A percentile compares a stretch with the other conserved stretches of the same genome.
Conservation (phyloP, 2,888 invertebrate species). For the Thymelicus lineola region DNA sequence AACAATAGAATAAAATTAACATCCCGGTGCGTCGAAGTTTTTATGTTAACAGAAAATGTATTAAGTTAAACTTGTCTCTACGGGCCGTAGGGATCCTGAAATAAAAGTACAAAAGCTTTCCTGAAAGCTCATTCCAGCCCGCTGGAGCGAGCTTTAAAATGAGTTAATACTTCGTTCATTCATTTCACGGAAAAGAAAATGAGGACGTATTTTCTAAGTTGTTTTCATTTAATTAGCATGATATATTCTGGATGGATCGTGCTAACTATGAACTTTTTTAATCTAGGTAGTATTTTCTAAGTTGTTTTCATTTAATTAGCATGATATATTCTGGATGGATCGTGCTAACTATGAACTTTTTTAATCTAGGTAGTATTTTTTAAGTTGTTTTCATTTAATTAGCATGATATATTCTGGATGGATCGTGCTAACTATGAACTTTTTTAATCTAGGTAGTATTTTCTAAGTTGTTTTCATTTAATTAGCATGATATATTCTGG, state of each 20-base stretch:
- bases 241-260: background rate
- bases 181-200: constrained; percentile 13
- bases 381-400: constrained; percentile 7
- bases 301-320: constrained; percentile 5
- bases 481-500: background rate
- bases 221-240: constrained; percentile 1
- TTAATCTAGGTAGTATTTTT: background rate
- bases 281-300: background rate
- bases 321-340: background rate
- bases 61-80: constrained; percentile 19
- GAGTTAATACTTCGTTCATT: constrained; percentile 14
- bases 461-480: constrained; percentile 5
- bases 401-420: background rate
- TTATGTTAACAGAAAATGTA: constrained; percentile 17
- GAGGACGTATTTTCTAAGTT: background rate
- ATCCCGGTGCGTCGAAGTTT: constrained; percentile 4
- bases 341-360: background rate
- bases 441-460: background rate
- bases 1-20: constrained; percentile 5
- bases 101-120: constrained; percentile 32
- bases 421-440: background rate
- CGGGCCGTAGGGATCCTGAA: background rate
- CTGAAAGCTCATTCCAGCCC: constrained; percentile 39
- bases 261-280: background rate
- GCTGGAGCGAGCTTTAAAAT: constrained; percentile 30